Conservation (phyloP, 2,888 invertebrate genomes). For the Drosophila diplacantha region DNA sequence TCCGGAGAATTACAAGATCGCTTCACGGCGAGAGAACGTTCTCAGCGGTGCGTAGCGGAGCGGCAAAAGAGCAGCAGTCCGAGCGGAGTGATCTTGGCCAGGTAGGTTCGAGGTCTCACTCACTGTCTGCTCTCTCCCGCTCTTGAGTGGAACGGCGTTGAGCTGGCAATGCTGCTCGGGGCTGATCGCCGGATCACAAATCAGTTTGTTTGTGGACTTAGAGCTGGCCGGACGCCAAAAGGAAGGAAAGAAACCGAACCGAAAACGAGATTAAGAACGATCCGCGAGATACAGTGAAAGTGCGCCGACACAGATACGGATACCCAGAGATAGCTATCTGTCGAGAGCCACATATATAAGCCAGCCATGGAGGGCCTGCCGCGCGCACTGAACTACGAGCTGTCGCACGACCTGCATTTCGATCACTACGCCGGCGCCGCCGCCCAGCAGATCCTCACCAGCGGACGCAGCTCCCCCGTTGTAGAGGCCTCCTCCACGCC, state of each 20-base stretch:
- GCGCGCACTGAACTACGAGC: constrained; percentile 74
- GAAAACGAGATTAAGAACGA: constrained; percentile 29
- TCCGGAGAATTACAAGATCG: constrained; percentile 46
- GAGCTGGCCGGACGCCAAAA: constrained; percentile 44
- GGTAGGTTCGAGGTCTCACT: constrained; percentile 39
- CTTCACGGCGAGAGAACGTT: constrained; percentile 49
- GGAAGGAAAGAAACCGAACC: constrained; percentile 5
- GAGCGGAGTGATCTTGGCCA: constrained; percentile 41
- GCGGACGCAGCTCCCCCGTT: constrained; percentile 45
- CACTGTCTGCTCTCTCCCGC: constrained; percentile 20
- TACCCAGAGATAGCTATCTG: constrained; percentile 23
- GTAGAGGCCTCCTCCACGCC: constrained; percentile 62
- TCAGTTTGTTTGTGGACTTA: constrained; percentile 65
- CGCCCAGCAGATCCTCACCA: constrained; percentile 72
- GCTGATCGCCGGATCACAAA: constrained; percentile 40
- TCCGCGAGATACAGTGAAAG: constrained; percentile 57
- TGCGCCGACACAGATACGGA: constrained; percentile 45
- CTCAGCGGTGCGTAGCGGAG: constrained; percentile 67
- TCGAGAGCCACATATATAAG: constrained; percentile 38
- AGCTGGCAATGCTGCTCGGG: constrained; percentile 44
- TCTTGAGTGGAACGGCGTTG: constrained; percentile 57
- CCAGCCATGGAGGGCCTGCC: constrained; percentile 70
- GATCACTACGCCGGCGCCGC: constrained; percentile 64
- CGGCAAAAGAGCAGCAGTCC: constrained; percentile 67
- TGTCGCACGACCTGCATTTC: constrained; percentile 74